Evolutionary conservation across 2,797 vertebrate species (phyloP).

Genomic region (Cynodonichthys magdalenae): DNA sequence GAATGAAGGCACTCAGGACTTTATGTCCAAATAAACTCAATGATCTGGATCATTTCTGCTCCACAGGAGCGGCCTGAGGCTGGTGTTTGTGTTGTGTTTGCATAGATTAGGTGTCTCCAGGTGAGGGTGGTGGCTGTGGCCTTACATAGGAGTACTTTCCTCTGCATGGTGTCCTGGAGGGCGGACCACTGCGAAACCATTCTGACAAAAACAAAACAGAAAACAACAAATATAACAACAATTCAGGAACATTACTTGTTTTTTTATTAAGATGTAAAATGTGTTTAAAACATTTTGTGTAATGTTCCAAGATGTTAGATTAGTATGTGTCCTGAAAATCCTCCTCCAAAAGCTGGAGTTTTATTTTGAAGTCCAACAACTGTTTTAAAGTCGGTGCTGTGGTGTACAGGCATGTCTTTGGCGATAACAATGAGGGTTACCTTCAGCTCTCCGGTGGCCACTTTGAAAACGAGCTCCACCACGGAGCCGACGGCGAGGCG

Average conservation of each 20-base stretch:
- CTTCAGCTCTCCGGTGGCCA: conserved; percentile 94
- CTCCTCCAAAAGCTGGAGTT: too few species aligned
- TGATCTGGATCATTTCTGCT: conserved; percentile 35
- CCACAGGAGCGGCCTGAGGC: conserved; percentile 14
- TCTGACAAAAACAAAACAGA: conserved; percentile 76
- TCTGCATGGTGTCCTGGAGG: conserved; percentile 98
- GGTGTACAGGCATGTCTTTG: not conserved
- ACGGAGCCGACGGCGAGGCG: conserved; percentile 95
- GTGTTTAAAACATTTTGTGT: too few species aligned
- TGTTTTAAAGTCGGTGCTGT: too few species aligned
- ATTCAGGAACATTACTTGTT: too few species aligned
- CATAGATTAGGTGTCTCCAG: too few species aligned
- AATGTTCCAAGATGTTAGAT: too few species aligned
- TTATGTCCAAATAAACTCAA: conserved; percentile 45
- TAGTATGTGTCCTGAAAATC: too few species aligned
- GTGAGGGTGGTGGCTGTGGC: conserved; percentile 46
- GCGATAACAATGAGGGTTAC: conserved; percentile 60
- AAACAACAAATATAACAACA: not conserved
- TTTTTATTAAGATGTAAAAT: too few species aligned
- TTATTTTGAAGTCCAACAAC: too few species aligned
- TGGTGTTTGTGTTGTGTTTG: too few species aligned
- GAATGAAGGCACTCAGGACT: conserved; percentile 24
- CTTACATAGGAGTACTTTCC: conserved; percentile 98
- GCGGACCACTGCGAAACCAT: conserved; percentile 96
- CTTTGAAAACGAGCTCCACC: conserved; percentile 96